A percentile compares a stretch with the other conserved stretches of the same genome.
phyloP scores from a whole-genome alignment of 2,888 invertebrate genomes.

The Frankliniella intonsa region DNA sequence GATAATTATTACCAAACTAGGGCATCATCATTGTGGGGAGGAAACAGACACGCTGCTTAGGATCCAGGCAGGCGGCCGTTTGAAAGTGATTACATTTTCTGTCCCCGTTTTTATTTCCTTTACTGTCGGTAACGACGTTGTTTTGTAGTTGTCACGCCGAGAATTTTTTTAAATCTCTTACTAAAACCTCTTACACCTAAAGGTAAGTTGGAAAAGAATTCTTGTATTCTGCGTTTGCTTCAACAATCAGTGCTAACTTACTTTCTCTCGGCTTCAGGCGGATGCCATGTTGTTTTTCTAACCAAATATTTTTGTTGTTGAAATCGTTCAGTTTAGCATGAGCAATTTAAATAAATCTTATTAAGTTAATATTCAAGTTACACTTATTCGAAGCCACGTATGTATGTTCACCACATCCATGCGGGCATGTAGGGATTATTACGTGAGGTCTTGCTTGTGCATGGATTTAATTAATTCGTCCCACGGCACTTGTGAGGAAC shows the following conservation, averaged over 20 bases:
- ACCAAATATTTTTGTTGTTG: neutral
- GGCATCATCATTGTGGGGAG: no score
- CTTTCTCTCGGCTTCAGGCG: conserved; percentile 15
- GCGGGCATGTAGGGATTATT: conserved; percentile 9
- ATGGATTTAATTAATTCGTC: conserved; percentile 1
- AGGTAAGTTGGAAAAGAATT: neutral
- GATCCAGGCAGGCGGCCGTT: no score
- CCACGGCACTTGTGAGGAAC: conserved; percentile 17
- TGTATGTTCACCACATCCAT: conserved; percentile 14
- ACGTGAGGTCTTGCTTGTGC: conserved; percentile 14
- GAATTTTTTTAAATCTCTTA: neutral
- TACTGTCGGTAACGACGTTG: neutral
- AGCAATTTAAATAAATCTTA: neutral
- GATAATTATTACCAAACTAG: no score
- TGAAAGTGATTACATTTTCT: no score
- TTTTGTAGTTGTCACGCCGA: neutral
- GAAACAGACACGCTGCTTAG: no score
- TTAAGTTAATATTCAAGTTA: neutral
- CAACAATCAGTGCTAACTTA: neutral
- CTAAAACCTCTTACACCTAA: neutral
- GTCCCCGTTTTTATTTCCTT: no score
- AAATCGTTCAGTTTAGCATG: neutral
- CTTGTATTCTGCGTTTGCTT: conserved; percentile 4
- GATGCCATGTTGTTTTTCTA: neutral
- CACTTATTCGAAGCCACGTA: neutral